A percentile compares a stretch with the other conserved stretches of the same genome.
Evolutionary conservation across 2,888 invertebrate species (phyloP).

Genomic region (Leptinotarsa rubiginosa): DNA sequence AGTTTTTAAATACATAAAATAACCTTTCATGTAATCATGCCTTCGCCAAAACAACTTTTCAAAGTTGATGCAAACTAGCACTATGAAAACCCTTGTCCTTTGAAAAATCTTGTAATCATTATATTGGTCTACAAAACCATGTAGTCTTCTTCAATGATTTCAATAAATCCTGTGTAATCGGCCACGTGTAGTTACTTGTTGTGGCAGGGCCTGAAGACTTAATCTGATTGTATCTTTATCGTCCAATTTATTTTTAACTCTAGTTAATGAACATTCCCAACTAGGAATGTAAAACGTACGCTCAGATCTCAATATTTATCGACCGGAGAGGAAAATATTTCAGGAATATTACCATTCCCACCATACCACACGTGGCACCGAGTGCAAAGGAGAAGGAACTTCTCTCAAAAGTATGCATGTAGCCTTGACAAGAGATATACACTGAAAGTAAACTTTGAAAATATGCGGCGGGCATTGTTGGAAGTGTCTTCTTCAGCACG

Average conservation of each 20-base stretch:
- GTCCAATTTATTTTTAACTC: neutral
- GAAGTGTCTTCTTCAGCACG: slow-evolving; percentile 41
- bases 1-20: too few species aligned
- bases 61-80: too few species aligned
- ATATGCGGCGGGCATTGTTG: slow-evolving; percentile 38
- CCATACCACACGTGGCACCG: slow-evolving; percentile 6
- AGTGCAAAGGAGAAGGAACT: slow-evolving; percentile 6
- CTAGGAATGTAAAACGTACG: neutral
- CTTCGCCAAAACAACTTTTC: too few species aligned
- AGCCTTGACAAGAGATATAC: slow-evolving; percentile 29
- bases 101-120: too few species aligned
- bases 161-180: neutral
- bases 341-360: slow-evolving; percentile 16
- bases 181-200: neutral
- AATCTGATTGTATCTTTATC: slow-evolving; percentile 6
- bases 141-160: too few species aligned
- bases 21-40: too few species aligned
- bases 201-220: neutral
- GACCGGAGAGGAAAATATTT: slow-evolving; percentile 7
- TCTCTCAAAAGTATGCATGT: slow-evolving; percentile 24
- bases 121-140: too few species aligned
- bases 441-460: slow-evolving; percentile 22
- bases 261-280: slow-evolving; percentile 12
- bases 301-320: slow-evolving; percentile 18
- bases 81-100: too few species aligned